Evolutionary conservation across 2,888 invertebrate species (phyloP).

Genomic region (Stenchaetothrips biformis): DNA sequence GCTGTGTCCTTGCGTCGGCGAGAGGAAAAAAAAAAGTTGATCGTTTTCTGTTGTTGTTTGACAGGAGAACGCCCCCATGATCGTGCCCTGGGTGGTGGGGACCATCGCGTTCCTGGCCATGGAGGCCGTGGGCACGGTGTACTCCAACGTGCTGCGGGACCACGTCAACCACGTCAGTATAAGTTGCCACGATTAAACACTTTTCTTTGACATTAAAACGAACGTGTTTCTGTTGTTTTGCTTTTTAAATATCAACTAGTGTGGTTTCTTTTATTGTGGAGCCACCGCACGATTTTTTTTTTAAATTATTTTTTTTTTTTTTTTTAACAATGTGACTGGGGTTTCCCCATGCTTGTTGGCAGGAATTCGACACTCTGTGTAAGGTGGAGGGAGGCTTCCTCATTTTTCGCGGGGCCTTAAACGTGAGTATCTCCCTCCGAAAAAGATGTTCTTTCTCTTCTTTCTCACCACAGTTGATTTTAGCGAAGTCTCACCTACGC

Average conservation of each 20-base stretch:
- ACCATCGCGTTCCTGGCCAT: slow-evolving; percentile 75
- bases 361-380: slow-evolving; percentile 74
- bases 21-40: too few relatives aligned
- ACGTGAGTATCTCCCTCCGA: slow-evolving; percentile 56
- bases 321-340: not conserved
- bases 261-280: not conserved
- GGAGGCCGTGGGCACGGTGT: slow-evolving; percentile 75
- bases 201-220: too few relatives aligned
- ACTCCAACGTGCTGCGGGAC: slow-evolving; percentile 74
- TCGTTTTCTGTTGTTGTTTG: not conserved
- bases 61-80: slow-evolving; percentile 68
- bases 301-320: slow-evolving; percentile 35
- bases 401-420: slow-evolving; percentile 64
- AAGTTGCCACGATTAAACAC: not conserved
- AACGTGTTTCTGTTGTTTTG: slow-evolving; percentile 26
- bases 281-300: slow-evolving; percentile 36
- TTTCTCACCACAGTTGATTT: too few relatives aligned
- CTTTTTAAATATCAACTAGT: slow-evolving; percentile 39
- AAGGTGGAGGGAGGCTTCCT: slow-evolving; percentile 74
- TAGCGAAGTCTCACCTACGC: too few relatives aligned
- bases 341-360: slow-evolving; percentile 44
- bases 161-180: slow-evolving; percentile 70
- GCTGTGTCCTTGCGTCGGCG: not conserved
- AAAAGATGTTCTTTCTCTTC: too few relatives aligned
- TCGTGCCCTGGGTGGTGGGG: slow-evolving; percentile 75